Evolutionary conservation across 2,888 invertebrate genomes (phyloP), one percentile per base, ranked within the genome.

Genomic region (Tiliacea citrago): DNA sequence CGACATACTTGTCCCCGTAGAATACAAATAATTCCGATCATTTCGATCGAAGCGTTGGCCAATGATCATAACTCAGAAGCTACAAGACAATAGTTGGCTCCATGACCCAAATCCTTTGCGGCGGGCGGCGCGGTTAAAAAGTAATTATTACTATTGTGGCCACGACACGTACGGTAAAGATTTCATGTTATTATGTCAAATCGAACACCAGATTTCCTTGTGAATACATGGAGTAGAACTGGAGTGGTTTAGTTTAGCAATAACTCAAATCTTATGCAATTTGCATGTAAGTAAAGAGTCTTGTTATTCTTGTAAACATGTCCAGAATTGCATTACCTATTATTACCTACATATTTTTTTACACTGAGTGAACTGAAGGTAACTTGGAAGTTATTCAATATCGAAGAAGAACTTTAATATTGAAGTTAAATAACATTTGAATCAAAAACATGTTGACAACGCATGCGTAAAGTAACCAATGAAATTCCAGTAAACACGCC

Each of bases 21-120:
- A 60, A 55, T 47, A 83, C 55, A 70, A 79, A 81, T 73, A 77
- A 77, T 81, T 57, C 68, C 72, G 60, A 83, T 81, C 73, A 81
- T 71, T 60, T 65, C 51, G 21, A 77, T 83, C 77, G 69, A 69
- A 72, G 75, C 69, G 68, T 85, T 87, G 82, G 84, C 82, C 84
- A 88, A 88, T 84, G 77, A 85, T 83, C 82, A 83, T 86, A 84
- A 84, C 60, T 78, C 77, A 79, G 80, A 77, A 81, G 82, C 81
- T 77, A 79, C 79, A 80, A 88, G 87, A 87, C 88, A 87, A 88
- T 88, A 82, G 80, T 71, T 70, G 68, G 77, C 82, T 86, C 86
- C 81, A 76, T 88, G 87, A 88, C 87, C 88, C 65, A 84, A 83
- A 84, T 88, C 78, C 79, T 77, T 81, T 87, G 89, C 79, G 89